Evolutionary conservation across 2,113 vertebrate species (phyloP).

Genomic region (Indicator maculatus): DNA sequence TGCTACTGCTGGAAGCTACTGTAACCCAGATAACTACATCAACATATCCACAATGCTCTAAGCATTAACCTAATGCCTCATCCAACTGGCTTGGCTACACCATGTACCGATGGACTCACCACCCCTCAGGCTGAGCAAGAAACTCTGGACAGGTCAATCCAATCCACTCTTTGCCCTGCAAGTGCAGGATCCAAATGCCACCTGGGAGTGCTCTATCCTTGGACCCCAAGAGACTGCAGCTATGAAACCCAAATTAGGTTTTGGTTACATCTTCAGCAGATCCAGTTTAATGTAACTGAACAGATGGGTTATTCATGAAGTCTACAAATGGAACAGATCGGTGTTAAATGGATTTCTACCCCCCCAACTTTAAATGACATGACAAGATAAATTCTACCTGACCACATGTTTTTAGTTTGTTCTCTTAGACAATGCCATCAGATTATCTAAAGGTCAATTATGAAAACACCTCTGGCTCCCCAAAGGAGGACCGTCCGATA

Average conservation of each 20-base stretch:
- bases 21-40: constrained; percentile 22
- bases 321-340: background rate
- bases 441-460: background rate
- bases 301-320: background rate
- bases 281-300: background rate
- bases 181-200: background rate
- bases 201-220: background rate
- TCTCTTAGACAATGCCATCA: background rate
- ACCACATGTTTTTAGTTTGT: background rate
- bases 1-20: background rate
- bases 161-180: background rate
- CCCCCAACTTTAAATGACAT: background rate
- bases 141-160: background rate
- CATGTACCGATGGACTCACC: background rate
- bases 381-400: background rate
- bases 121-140: background rate
- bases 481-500: background rate
- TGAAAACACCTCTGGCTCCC: background rate
- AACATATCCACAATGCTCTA: background rate
- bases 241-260: background rate
- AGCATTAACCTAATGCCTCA: background rate
- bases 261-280: background rate
- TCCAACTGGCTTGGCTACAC: background rate
- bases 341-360: background rate
- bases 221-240: background rate